Evolutionary conservation across 1,140 invertebrate genomes (phyloP).

Genomic region (Zophobas atratus): DNA sequence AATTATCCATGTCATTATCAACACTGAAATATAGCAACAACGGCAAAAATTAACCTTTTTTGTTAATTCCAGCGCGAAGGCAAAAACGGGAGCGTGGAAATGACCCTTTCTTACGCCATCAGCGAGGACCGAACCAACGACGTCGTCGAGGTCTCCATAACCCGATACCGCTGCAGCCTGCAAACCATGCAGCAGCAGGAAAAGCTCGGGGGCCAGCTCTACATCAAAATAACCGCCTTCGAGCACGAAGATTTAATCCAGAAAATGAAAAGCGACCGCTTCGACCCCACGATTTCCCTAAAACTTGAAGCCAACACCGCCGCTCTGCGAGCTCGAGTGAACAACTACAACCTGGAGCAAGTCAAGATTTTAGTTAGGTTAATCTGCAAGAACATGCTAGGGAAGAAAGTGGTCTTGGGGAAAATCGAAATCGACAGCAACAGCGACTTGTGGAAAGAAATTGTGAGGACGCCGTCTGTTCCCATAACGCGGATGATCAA

Average conservation of each 20-base stretch:
- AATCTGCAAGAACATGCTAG: conserved; percentile 66
- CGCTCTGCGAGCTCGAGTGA: conserved; percentile 69
- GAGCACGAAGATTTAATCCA: conserved; percentile 79
- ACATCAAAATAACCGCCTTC: conserved; percentile 82
- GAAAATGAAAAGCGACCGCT: conserved; percentile 83
- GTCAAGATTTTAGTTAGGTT: conserved; percentile 63
- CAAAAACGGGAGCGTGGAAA: conserved; percentile 78
- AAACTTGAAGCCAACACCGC: conserved; percentile 68
- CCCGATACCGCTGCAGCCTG: conserved; percentile 75
- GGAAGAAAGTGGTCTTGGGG: conserved; percentile 73
- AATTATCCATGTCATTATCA: no score
- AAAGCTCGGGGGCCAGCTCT: conserved; percentile 76
- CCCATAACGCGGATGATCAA: conserved; percentile 59
- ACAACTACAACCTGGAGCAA: conserved; percentile 70
- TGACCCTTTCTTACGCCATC: conserved; percentile 75
- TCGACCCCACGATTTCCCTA: conserved; percentile 77
- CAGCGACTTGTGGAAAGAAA: conserved; percentile 63
- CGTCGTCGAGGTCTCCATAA: conserved; percentile 74
- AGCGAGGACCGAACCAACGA: conserved; percentile 75
- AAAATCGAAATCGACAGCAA: conserved; percentile 69
- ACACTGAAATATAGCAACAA: no score
- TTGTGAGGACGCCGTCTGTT: conserved; percentile 58
- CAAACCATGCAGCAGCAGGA: conserved; percentile 81
- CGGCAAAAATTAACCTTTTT: no score
- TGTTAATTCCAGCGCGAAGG: conserved; percentile 73